Percentiles rank a stretch among this genome's conserved stretches.
Evolutionary conservation across 1,140 invertebrate species (phyloP).

Genomic region (Aphis craccivora): DNA sequence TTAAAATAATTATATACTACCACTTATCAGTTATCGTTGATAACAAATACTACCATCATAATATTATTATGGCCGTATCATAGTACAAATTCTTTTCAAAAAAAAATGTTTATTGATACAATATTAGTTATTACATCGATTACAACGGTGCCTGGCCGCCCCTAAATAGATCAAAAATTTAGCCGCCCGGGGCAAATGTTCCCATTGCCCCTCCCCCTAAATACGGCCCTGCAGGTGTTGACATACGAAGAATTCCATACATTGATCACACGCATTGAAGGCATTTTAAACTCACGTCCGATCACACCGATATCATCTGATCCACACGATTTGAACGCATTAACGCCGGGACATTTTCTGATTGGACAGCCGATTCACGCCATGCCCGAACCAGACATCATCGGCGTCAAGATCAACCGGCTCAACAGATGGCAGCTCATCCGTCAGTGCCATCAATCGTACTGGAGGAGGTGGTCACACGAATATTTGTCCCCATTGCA

Average conservation of each 20-base stretch:
- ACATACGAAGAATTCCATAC: conserved; percentile 62
- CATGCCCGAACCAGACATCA: neutral
- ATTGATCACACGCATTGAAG: conserved; percentile 62
- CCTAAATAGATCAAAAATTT: too few species aligned
- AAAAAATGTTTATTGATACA: too few species aligned
- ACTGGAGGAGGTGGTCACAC: conserved; percentile 39
- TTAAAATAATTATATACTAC: too few species aligned
- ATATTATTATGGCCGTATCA: too few species aligned
- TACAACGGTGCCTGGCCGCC: too few species aligned
- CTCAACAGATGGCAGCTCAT: neutral
- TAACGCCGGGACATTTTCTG: conserved; percentile 64
- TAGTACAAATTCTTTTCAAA: too few species aligned
- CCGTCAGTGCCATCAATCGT: neutral
- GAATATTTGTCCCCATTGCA: conserved; percentile 51
- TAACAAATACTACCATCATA: too few species aligned
- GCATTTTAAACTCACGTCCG: conserved; percentile 63
- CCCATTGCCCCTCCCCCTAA: too few species aligned
- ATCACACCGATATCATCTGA: conserved; percentile 60
- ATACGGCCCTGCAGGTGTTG: neutral
- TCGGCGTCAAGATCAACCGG: neutral
- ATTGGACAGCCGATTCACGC: conserved; percentile 60
- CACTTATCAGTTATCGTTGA: too few species aligned
- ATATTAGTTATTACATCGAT: too few species aligned
- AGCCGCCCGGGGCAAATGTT: too few species aligned
- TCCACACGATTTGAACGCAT: conserved; percentile 60